Conservation (phyloP, 2,888 invertebrate species). For the Ophraella communa region DNA sequence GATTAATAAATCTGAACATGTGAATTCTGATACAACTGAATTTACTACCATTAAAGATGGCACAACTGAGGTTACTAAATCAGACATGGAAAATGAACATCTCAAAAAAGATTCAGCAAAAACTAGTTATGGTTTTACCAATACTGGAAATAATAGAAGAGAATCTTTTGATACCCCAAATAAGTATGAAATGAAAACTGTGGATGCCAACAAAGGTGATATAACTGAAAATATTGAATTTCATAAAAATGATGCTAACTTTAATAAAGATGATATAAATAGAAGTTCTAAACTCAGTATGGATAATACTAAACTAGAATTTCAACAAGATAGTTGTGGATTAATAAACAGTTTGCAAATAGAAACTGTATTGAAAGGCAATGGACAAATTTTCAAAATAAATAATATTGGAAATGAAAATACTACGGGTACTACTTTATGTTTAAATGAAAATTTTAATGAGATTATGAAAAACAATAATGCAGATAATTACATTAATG, state of each 20-base stretch:
- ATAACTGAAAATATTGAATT: neutral
- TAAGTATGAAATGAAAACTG: too few species aligned
- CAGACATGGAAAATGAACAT: too few species aligned
- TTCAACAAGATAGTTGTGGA: neutral
- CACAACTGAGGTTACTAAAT: neutral
- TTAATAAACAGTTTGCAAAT: neutral
- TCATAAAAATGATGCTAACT: neutral
- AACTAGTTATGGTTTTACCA: too few species aligned
- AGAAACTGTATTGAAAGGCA: neutral
- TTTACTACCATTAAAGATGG: too few species aligned
- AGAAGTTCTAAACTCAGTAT: neutral
- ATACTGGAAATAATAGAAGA: too few species aligned
- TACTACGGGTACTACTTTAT: neutral
- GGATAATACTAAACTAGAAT: neutral
- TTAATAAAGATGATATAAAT: neutral
- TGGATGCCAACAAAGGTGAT: too few species aligned
- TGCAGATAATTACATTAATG: too few species aligned
- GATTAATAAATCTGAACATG: neutral
- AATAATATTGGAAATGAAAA: neutral
- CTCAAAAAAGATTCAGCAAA: too few species aligned
- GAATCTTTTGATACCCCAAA: too few species aligned
- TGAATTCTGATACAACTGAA: neutral
- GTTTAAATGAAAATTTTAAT: neutral
- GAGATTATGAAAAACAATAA: neutral
- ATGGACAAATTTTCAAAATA: neutral